Percentiles rank a stretch among this genome's conserved stretches.
Evolutionary conservation across 2,113 vertebrate species (phyloP).

Genomic region (Sinocyclocheilus rhinocerous): DNA sequence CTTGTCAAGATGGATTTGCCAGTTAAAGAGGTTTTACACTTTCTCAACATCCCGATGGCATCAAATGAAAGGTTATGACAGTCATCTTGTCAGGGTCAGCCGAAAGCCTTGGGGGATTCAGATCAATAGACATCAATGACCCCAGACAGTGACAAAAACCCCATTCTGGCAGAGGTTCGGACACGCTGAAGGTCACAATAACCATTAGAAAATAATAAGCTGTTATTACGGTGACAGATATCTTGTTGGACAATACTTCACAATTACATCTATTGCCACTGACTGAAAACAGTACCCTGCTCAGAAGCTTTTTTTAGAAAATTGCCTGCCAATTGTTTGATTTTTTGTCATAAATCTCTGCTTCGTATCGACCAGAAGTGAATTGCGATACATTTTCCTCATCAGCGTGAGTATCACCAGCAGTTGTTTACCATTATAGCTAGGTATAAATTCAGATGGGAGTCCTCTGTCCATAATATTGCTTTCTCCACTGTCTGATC

Average conservation of each 20-base stretch:
- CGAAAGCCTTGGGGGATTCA: background rate
- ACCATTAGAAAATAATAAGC: conserved; percentile 13
- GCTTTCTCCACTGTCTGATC: no score
- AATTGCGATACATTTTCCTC: background rate
- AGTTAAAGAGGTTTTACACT: background rate
- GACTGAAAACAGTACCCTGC: background rate
- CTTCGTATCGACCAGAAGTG: background rate
- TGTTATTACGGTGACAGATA: background rate
- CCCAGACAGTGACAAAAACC: conserved; percentile 7
- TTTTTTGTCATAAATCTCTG: background rate
- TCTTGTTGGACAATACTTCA: background rate
- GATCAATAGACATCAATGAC: conserved; percentile 34
- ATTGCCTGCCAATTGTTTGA: background rate
- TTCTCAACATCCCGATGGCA: background rate
- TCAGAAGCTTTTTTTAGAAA: background rate
- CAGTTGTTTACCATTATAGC: background rate
- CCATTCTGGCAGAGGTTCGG: background rate
- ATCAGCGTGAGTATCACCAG: background rate
- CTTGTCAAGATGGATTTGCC: background rate
- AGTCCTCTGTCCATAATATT: no score
- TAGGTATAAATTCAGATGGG: background rate
- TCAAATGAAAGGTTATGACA: background rate
- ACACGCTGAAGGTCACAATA: conserved; percentile 22
- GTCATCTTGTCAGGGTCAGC: conserved; percentile 1
- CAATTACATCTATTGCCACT: background rate